These are phyloP conservation scores for Muntiacus muntjak DNA, from an alignment of 2,113 vertebrate genomes.

Conservation along the genomic window DNA sequence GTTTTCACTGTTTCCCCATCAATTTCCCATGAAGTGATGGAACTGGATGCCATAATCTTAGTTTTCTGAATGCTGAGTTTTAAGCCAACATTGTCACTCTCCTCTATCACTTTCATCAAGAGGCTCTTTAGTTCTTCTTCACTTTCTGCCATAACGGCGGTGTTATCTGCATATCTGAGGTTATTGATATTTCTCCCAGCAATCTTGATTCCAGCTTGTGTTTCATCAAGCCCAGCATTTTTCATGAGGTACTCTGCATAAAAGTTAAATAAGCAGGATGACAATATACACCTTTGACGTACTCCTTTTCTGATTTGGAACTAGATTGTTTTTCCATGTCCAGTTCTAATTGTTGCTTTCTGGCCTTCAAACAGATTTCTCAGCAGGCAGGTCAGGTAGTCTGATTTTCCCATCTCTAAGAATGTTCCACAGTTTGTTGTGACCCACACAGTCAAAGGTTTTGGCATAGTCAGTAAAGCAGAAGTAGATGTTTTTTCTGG, in stretches of 20 bases:
- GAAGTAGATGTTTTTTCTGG: not conserved
- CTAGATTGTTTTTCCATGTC: not conserved
- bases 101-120: not conserved
- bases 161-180: rapidly evolving
- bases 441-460: not conserved
- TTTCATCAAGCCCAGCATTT: not conserved
- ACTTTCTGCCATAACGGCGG: rapidly evolving
- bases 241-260: not conserved
- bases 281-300: rapidly evolving
- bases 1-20: not conserved
- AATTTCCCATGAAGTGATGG: not conserved
- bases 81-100: not conserved
- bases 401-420: not conserved
- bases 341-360: not conserved
- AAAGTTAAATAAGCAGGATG: not conserved
- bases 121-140: not conserved
- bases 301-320: not conserved
- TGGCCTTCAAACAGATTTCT: not conserved
- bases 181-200: not conserved
- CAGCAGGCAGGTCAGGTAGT: not conserved
- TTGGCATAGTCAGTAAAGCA: not conserved
- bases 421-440: not conserved
- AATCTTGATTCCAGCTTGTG: not conserved
- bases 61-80: not conserved
- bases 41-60: not conserved